These are phyloP conservation scores for Capitulum mitella DNA, from an alignment of 2,888 invertebrate genomes.

Conservation along the genomic window DNA sequence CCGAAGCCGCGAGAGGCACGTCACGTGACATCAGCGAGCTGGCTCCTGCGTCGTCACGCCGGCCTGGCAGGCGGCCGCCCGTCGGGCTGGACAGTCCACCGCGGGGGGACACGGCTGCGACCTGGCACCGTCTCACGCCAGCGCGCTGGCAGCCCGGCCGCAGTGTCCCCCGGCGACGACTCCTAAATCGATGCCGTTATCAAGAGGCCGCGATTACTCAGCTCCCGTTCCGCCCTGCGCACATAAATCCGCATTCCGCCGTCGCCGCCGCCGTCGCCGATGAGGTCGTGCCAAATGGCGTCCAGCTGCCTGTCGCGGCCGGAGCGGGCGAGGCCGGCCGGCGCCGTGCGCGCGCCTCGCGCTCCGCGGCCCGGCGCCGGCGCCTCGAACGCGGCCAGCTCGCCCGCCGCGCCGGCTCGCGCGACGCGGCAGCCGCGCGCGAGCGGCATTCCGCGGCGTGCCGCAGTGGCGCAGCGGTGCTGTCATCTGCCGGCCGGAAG, in stretches of 20 bases:
- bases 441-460: too few species aligned
- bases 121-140: background rate
- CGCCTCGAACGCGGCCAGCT: background rate
- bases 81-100: too few species aligned
- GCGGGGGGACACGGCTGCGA: background rate
- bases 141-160: background rate
- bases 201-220: background rate
- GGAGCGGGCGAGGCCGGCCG: background rate
- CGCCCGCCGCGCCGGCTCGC: background rate
- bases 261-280: background rate
- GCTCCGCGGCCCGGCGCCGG: background rate
- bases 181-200: background rate
- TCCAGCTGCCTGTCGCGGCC: background rate
- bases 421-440: background rate
- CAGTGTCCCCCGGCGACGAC: background rate
- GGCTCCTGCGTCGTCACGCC: too few species aligned
- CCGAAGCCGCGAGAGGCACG: too few species aligned
- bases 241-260: background rate
- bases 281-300: constrained; percentile 7
- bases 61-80: too few species aligned
- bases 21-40: too few species aligned
- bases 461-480: background rate
- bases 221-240: background rate
- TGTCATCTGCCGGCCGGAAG: background rate
- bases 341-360: background rate